phyloP scores from a whole-genome alignment of 1,140 invertebrate species.

The Penaeus vannamei region DNA sequence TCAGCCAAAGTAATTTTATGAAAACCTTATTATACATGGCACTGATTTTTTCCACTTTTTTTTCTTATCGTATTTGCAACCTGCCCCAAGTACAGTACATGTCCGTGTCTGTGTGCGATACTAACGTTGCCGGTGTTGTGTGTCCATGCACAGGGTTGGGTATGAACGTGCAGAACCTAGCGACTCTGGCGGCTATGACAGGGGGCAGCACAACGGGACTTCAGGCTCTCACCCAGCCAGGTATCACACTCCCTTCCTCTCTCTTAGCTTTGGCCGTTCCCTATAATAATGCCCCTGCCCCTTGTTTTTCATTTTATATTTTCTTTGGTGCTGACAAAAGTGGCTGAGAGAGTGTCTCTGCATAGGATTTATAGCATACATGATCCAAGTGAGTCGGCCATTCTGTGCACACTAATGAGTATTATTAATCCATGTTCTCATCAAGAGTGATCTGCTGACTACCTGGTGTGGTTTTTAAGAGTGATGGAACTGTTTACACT shows the following conservation, averaged over 20 bases:
- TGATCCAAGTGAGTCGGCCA: too few relatives aligned
- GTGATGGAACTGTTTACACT: too few relatives aligned
- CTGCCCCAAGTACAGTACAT: not conserved
- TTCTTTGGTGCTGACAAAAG: too few relatives aligned
- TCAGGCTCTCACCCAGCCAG: constrained; percentile 75
- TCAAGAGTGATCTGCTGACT: too few relatives aligned
- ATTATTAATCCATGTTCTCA: too few relatives aligned
- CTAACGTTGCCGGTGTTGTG: constrained; percentile 38
- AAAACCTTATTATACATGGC: not conserved
- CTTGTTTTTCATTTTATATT: constrained; percentile 50
- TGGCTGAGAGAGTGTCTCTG: too few relatives aligned
- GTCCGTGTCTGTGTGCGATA: constrained; percentile 10
- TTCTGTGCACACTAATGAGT: too few relatives aligned
- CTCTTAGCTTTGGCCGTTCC: constrained; percentile 40
- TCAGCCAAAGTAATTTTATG: not conserved
- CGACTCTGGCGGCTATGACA: constrained; percentile 89
- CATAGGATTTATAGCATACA: too few relatives aligned
- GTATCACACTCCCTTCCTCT: constrained; percentile 70
- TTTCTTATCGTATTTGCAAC: not conserved
- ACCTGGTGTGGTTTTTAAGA: too few relatives aligned
- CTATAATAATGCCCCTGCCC: constrained; percentile 56
- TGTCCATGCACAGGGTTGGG: constrained; percentile 54
- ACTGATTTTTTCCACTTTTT: not conserved
- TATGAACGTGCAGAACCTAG: constrained; percentile 91
- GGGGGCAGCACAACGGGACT: constrained; percentile 75